Percentiles rank a stretch among this genome's conserved stretches.
phyloP scores from a whole-genome alignment of 1,140 invertebrate genomes.

The Aphelenchoides avenae region DNA sequence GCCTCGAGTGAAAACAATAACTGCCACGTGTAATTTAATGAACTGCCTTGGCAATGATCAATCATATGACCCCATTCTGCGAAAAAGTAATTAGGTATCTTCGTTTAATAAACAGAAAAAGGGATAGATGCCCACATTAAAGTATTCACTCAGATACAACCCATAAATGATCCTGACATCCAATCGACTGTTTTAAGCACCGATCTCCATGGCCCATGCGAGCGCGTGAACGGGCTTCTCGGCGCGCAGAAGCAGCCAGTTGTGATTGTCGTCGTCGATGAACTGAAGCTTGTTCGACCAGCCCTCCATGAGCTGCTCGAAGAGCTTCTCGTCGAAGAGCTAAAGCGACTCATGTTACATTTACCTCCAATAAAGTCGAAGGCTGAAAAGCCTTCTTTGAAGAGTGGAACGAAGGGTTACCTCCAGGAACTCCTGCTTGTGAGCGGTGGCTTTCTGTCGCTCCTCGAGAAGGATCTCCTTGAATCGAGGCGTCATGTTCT shows the following conservation, averaged over 20 bases:
- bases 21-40: too few relatives aligned
- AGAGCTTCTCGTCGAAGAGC: slow-evolving; percentile 28
- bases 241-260: slow-evolving; percentile 35
- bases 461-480: slow-evolving; percentile 64
- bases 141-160: too few relatives aligned
- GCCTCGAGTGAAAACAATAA: too few relatives aligned
- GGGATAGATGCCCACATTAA: too few relatives aligned
- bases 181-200: slow-evolving; percentile 14
- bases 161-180: too few relatives aligned
- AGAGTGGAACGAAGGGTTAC: slow-evolving; percentile 47
- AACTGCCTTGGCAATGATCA: too few relatives aligned
- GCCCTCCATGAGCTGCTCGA: slow-evolving; percentile 30
- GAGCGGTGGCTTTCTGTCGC: slow-evolving; percentile 60
- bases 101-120: too few relatives aligned
- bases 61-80: too few relatives aligned
- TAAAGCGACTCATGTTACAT: not conserved
- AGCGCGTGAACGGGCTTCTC: slow-evolving; percentile 30
- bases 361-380: slow-evolving; percentile 7
- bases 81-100: too few relatives aligned
- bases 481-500: slow-evolving; percentile 65
- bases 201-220: slow-evolving; percentile 18
- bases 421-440: slow-evolving; percentile 63
- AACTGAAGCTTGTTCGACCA: slow-evolving; percentile 44
- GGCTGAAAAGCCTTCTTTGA: not conserved
- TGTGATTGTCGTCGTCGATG: slow-evolving; percentile 44